phyloP scores from a whole-genome alignment of 2,113 vertebrate genomes.

The Equus przewalskii region DNA sequence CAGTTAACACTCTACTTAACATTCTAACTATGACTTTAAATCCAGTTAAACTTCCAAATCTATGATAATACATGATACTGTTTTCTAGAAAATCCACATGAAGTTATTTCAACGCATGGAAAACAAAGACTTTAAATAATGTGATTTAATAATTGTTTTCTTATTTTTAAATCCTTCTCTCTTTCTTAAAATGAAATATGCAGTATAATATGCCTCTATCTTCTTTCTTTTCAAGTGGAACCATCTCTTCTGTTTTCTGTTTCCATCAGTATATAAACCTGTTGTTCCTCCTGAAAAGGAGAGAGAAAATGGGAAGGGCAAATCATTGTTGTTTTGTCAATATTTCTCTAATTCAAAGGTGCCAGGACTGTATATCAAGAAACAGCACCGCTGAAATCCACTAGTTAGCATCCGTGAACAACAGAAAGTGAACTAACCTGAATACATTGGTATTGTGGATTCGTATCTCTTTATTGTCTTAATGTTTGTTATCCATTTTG shows the following conservation, averaged over 20 bases:
- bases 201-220: background rate
- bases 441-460: background rate
- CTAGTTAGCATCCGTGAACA: background rate
- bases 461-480: background rate
- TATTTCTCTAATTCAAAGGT: background rate
- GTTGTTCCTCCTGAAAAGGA: background rate
- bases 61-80: background rate
- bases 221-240: background rate
- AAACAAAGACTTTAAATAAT: background rate
- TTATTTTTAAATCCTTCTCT: background rate
- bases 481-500: background rate
- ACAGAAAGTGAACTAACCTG: background rate
- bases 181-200: background rate
- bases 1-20: background rate
- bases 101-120: background rate
- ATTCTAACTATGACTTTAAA: background rate
- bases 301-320: background rate
- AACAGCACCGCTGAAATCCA: background rate
- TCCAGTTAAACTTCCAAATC: background rate
- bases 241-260: background rate
- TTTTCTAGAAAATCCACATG: background rate
- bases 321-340: background rate
- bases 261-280: background rate
- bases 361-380: background rate
- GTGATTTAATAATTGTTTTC: background rate